phyloP scores from a whole-genome alignment of 2,888 invertebrate species.

The Napeogenes inachia region DNA sequence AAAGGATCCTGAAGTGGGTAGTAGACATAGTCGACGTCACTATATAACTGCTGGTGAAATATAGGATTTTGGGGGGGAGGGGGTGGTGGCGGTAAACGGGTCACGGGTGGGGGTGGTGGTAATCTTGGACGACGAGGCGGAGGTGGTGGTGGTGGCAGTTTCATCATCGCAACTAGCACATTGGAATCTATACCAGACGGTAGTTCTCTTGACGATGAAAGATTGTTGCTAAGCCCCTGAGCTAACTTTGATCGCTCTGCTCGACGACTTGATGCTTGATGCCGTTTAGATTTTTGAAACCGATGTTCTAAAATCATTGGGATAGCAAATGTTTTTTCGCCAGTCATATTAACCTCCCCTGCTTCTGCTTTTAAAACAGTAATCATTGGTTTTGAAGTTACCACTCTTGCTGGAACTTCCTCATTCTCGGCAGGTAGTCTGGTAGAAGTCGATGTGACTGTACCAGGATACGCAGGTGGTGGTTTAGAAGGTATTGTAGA shows the following conservation, averaged over 20 bases:
- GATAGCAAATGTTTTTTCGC: slow-evolving; percentile 75
- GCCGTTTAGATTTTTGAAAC: slow-evolving; percentile 70
- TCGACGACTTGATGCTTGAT: slow-evolving; percentile 76
- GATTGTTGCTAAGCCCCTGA: slow-evolving; percentile 62
- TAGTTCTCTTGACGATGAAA: slow-evolving; percentile 70
- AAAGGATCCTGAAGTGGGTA: slow-evolving; percentile 93
- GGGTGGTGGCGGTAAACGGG: slow-evolving; percentile 82
- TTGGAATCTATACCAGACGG: slow-evolving; percentile 68
- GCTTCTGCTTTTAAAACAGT: slow-evolving; percentile 87
- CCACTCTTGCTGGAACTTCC: slow-evolving; percentile 86
- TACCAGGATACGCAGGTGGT: slow-evolving; percentile 82
- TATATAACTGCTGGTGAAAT: slow-evolving; percentile 92
- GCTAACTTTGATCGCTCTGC: slow-evolving; percentile 80
- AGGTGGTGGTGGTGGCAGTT: slow-evolving; percentile 76
- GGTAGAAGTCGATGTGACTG: slow-evolving; percentile 38
- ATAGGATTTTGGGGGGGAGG: slow-evolving; percentile 90
- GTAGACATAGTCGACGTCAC: slow-evolving; percentile 94
- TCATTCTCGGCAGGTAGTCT: slow-evolving; percentile 67
- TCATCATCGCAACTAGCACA: slow-evolving; percentile 79
- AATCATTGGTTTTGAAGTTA: slow-evolving; percentile 86
- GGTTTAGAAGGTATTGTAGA: slow-evolving; percentile 67
- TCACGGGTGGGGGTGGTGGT: slow-evolving; percentile 82
- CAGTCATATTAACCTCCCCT: slow-evolving; percentile 80
- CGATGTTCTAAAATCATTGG: slow-evolving; percentile 71
- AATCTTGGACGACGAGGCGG: slow-evolving; percentile 78